Evolutionary conservation across 2,113 vertebrate species (phyloP), one percentile per base, ranked within the genome.

Genomic region (Meles meles): DNA sequence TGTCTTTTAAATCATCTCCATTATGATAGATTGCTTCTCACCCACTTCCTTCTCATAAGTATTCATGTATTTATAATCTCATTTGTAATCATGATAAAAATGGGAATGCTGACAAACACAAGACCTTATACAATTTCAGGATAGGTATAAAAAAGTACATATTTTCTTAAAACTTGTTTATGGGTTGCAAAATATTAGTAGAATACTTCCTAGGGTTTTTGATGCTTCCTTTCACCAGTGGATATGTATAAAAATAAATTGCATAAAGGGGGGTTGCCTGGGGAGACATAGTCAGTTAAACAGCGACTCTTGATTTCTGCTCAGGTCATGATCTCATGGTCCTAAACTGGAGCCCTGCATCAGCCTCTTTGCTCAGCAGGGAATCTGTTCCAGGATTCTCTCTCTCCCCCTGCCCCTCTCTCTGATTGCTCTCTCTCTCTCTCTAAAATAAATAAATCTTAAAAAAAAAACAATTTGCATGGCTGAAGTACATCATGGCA

Each of bases 81-180:
- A 90, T 52, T 89, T 90, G 39, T 49, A 11, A 92, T 69, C 42
- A 80, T 88, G 18, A 92, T 72, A 92, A 90, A 71, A 37, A 47
- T 61, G 72, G 3, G 72, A 83, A 86, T 13, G 7, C 49, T 29
- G 65, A 37, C 47, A 88, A 79, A 74, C 27, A 87, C 23, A 61
- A 7, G 20, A 13, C 27, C 42, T 37, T 89, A 8, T 1, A 90
- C 42, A 93, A 79, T 25, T 82, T n/a, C 25, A 88, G n/a, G n/a
- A 21, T 20, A 65, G 5, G 20, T 81, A 90, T 21, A 63, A 93
- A 91, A 59, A 86, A 93, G 18, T 72, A 37, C 25, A 1, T 72
- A 59, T 84, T 96, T 94, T 85, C 39, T 72, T 82, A 93, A 93
- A 79, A 82, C 15, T 85, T 86, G 15, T 80, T 65, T 80, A 80